Percentiles rank a stretch among this genome's conserved stretches.
phyloP scores from a whole-genome alignment of 2,888 invertebrate genomes.

The Drosophila falleni region DNA sequence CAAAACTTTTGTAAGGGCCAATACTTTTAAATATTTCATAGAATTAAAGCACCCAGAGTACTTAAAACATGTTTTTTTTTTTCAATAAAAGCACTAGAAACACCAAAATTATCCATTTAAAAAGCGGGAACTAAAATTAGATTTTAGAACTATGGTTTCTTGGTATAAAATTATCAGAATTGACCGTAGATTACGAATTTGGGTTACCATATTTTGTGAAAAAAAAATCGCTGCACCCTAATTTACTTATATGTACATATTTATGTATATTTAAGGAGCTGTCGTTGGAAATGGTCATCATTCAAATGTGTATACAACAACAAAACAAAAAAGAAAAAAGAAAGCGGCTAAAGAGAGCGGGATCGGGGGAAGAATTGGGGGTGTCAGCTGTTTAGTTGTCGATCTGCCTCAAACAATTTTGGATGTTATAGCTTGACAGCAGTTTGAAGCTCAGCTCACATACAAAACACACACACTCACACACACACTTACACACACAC shows the following conservation, averaged over 20 bases:
- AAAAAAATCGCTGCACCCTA: background rate
- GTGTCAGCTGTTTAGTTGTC: slow-evolving; percentile 52
- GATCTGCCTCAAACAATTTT: slow-evolving; percentile 50
- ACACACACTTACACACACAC: slow-evolving; percentile 4
- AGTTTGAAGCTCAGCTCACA: slow-evolving; percentile 11
- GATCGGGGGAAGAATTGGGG: slow-evolving; percentile 6
- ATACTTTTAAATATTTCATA: too few species aligned
- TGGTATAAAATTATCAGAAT: too few species aligned
- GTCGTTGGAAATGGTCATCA: slow-evolving; percentile 27
- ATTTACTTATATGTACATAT: too few species aligned
- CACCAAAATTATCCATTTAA: too few species aligned
- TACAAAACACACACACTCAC: slow-evolving; percentile 1
- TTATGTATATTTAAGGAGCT: slow-evolving; percentile 30
- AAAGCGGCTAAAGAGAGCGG: slow-evolving; percentile 28
- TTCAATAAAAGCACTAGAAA: too few species aligned
- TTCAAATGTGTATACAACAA: slow-evolving; percentile 20
- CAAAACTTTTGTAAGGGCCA: too few species aligned
- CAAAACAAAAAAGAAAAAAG: slow-evolving; percentile 17
- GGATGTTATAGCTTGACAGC: slow-evolving; percentile 46
- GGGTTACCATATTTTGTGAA: too few species aligned
- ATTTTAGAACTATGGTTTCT: background rate
- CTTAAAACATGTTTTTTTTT: too few species aligned
- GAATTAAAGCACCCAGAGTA: too few species aligned
- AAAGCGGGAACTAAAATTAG: too few species aligned
- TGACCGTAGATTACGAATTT: too few species aligned